These are phyloP conservation scores for Phoebastria nigripes DNA, from an alignment of 2,797 vertebrate species.

Conservation along the genomic window DNA sequence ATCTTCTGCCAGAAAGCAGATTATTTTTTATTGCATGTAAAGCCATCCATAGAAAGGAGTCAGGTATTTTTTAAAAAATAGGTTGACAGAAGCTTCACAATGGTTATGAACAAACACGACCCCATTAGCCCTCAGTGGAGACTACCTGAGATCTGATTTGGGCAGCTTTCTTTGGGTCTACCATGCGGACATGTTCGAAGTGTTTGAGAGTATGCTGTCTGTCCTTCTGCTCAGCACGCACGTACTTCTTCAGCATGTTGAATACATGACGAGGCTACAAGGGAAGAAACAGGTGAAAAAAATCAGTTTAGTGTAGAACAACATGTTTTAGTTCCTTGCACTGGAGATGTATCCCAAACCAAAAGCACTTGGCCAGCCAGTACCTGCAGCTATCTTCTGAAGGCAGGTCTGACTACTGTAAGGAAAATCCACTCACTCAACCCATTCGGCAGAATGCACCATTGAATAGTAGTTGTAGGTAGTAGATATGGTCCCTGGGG, in stretches of 20 bases:
- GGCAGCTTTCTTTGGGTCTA: constrained; percentile 96
- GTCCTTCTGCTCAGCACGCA: constrained; percentile 97
- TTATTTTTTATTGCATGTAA: neutral
- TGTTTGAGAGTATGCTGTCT: constrained; percentile 95
- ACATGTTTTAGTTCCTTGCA: neutral
- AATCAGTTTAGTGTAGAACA: neutral
- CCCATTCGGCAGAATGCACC: neutral
- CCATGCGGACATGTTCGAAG: constrained; percentile 93
- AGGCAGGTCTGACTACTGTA: neutral
- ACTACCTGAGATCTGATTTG: constrained; percentile 94
- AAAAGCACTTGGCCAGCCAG: neutral
- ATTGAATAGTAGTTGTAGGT: neutral
- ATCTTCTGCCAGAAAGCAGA: neutral
- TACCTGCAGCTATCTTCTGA: neutral
- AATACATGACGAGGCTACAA: constrained; percentile 90
- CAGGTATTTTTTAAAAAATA: neutral
- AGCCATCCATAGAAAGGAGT: neutral
- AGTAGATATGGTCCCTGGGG: neutral
- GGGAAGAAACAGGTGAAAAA: neutral
- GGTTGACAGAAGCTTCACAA: neutral
- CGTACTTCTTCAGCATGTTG: constrained; percentile 93
- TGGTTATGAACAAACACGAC: neutral
- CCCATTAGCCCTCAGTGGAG: neutral
- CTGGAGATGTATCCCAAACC: neutral
- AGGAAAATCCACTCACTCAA: neutral